phyloP scores from a whole-genome alignment of 2,888 invertebrate species.

The Macrostomum cliftonense region DNA sequence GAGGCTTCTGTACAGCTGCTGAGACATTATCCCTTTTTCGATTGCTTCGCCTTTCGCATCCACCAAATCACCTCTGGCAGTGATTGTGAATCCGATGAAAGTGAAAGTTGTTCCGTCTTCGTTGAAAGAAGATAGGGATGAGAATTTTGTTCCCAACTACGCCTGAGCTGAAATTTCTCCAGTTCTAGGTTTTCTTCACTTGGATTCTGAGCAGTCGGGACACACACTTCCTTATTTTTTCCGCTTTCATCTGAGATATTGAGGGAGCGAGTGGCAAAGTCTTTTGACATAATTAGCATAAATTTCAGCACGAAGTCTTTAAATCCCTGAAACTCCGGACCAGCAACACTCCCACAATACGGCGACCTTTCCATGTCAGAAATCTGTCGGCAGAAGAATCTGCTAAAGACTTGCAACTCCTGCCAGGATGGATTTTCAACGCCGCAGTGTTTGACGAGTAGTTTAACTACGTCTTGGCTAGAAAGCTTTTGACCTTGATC shows the following conservation, averaged over 20 bases:
- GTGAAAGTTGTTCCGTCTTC: background rate
- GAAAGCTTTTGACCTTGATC: no score
- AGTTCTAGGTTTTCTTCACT: no score
- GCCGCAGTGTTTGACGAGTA: background rate
- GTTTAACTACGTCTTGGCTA: background rate
- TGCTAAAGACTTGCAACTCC: background rate
- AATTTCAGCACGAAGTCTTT: conserved; percentile 21
- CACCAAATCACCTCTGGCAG: no score
- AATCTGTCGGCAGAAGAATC: background rate
- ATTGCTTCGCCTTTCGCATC: no score
- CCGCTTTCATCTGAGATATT: conserved; percentile 20
- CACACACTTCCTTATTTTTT: background rate
- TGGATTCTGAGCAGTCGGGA: no score
- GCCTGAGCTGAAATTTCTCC: background rate
- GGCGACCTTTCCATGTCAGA: conserved; percentile 15
- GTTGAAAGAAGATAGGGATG: conserved; percentile 9
- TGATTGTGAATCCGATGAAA: no score
- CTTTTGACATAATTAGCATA: conserved; percentile 23
- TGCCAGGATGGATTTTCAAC: conserved; percentile 2
- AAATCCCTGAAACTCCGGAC: conserved; percentile 20
- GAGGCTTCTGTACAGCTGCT: no score
- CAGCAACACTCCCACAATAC: conserved; percentile 16
- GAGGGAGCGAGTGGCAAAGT: conserved; percentile 22
- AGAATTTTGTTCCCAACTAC: conserved; percentile 4
- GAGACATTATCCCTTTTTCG: no score